Conservation (phyloP, 2,797 vertebrate genomes). For the Gadopsis marmoratus region DNA sequence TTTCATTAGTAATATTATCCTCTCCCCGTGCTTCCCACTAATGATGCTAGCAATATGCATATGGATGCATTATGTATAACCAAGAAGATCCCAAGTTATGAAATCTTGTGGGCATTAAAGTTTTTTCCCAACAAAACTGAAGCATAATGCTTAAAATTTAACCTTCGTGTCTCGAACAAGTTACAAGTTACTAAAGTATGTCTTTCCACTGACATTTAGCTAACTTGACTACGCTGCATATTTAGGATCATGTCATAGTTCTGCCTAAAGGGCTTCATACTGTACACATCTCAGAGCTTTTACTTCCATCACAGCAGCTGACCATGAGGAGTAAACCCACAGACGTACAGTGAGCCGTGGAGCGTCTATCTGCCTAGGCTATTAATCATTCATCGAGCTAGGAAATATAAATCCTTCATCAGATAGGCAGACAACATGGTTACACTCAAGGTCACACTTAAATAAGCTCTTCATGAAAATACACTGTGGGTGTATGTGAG, state of each 20-base stretch:
- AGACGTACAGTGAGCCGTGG: background rate
- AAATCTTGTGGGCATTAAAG: conserved; percentile 24
- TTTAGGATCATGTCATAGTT: background rate
- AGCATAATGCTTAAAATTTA: conserved; percentile 1
- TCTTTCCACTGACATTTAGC: background rate
- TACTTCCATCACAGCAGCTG: conserved; percentile 12
- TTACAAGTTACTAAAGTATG: background rate
- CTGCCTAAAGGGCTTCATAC: background rate
- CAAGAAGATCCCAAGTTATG: conserved; percentile 29
- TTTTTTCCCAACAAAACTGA: conserved; percentile 12
- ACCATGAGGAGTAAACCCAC: background rate
- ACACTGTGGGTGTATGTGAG: background rate
- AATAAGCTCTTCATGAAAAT: conserved; percentile 29
- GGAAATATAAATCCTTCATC: conserved; percentile 45
- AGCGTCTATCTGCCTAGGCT: background rate
- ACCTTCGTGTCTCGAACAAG: background rate
- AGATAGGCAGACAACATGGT: conserved; percentile 22
- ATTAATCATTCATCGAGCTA: conserved; percentile 51
- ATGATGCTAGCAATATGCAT: conserved; percentile 56
- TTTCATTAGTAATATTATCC: conserved; percentile 59
- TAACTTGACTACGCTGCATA: background rate
- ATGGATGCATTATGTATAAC: conserved; percentile 41
- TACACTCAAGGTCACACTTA: conserved; percentile 43
- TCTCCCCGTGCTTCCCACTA: conserved; percentile 37
- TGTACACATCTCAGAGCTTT: background rate